Percentiles rank a stretch among this genome's conserved stretches.
Evolutionary conservation across 2,797 vertebrate species (phyloP).

Genomic region (Sparus aurata): DNA sequence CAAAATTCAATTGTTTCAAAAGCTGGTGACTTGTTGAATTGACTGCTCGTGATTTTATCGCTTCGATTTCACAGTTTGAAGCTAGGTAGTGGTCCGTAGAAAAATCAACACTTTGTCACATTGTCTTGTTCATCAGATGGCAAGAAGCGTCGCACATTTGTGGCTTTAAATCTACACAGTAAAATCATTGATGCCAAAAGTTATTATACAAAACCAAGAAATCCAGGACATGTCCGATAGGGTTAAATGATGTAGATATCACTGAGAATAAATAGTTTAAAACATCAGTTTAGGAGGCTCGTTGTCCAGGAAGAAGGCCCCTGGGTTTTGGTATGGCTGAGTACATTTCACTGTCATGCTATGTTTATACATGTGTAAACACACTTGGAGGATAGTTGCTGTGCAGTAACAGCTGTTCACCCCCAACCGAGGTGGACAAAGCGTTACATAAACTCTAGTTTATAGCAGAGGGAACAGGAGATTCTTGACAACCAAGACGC

Average conservation of each 20-base stretch:
- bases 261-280: constrained; percentile 62
- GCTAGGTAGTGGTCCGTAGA: neutral
- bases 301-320: constrained; percentile 32
- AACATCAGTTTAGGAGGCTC: constrained; percentile 37
- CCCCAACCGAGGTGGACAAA: constrained; percentile 66
- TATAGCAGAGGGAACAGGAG: neutral
- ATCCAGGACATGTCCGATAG: constrained; percentile 20
- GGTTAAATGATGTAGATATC: constrained; percentile 15
- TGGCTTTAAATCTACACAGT: neutral
- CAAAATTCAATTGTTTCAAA: neutral
- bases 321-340: constrained; percentile 37
- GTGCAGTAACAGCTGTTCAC: constrained; percentile 69
- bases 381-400: constrained; percentile 52
- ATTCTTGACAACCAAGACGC: neutral
- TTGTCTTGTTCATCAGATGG: neutral
- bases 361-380: constrained; percentile 79
- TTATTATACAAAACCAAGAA: constrained; percentile 6
- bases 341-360: constrained; percentile 43
- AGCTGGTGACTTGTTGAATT: neutral
- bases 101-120: neutral
- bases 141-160: neutral
- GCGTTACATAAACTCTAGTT: constrained; percentile 28
- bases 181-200: constrained; percentile 16
- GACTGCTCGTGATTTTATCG: neutral
- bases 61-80: neutral